Base-by-base conservation (phyloP, 2,888 invertebrate genomes). In the Drosophila cracens region DNA sequence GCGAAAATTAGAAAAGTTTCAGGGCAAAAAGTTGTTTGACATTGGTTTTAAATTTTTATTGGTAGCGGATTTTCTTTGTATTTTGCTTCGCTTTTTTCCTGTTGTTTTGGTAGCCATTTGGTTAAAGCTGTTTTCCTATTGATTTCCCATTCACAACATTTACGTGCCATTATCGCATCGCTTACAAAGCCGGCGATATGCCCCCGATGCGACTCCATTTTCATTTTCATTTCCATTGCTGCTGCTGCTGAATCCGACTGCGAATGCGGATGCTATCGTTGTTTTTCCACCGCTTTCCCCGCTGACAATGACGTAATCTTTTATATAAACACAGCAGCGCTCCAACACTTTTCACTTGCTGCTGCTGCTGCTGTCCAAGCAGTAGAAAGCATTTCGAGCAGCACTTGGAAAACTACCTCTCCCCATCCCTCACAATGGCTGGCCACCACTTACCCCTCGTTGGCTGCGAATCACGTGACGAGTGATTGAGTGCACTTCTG, bases 1-100 rank as follows among this genome's bases (percentile, higher is more conserved):
- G 81, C 78, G 76, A 79, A 84, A 90, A 90, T 90, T 90, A 76
- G 74, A 79, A 90, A 91, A 89, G 89, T 90, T 90, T 90, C 57
- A 29, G 29, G 10, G 29, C 31, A 43, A 53, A 67, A 52, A 70
- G 61, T 67, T 75, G 66, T 46, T 53, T 16, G 56, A 58, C 65
- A 60, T 70, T 67, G 74, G 60, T 63, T 88, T 85, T 76, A 87
- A 85, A 82, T 71, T 87, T 83, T 67, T 70, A 67, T 67, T 62
- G 66, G 53, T 57, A 57, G 25, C 52, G 56, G 27, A 52, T 51
- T 54, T 43, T 36, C 49, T 31, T 60, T 46, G 27, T 27, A 18
- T 31, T 60, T 60, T 52, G 6, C 13, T 64, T 60, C 18, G 2
- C 21, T 43, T 31, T 27, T 36, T 33, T 21, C n/a, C 31, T n/a